Conservation (phyloP, 2,888 invertebrate species). For the Spodoptera littoralis region DNA sequence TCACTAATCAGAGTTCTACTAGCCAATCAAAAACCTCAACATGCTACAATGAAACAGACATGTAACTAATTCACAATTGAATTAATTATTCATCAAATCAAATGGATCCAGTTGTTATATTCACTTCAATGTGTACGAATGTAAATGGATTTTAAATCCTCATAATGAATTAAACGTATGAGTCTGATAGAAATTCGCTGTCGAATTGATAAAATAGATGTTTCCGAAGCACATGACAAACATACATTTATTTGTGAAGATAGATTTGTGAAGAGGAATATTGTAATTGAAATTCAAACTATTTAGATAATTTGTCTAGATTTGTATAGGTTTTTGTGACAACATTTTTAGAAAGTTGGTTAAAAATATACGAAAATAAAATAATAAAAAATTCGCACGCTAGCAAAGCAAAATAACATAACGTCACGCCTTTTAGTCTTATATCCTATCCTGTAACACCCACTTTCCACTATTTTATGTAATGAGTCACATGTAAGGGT, state of each 20-base stretch:
- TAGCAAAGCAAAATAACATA: too few relatives aligned
- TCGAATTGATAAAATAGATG: conserved; percentile 15
- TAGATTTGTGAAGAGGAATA: too few relatives aligned
- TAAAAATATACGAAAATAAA: too few relatives aligned
- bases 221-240: conserved; percentile 2
- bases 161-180: conserved; percentile 34
- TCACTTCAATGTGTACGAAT: conserved; percentile 29
- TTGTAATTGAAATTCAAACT: too few relatives aligned
- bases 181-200: conserved; percentile 21
- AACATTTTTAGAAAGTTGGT: too few relatives aligned
- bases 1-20: neutral
- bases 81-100: conserved; percentile 44
- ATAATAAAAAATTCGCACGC: too few relatives aligned
- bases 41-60: conserved; percentile 15
- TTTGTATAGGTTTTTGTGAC: too few relatives aligned
- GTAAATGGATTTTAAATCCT: conserved; percentile 47
- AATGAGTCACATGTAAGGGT: too few relatives aligned
- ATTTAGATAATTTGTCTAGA: too few relatives aligned
- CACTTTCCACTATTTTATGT: too few relatives aligned
- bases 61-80: conserved; percentile 34
- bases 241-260: neutral
- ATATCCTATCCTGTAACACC: too few relatives aligned
- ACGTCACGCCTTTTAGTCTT: too few relatives aligned
- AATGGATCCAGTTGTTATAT: conserved; percentile 32
- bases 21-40: conserved; percentile 33